A percentile compares a stretch with the other conserved stretches of the same genome.
phyloP scores from a whole-genome alignment of 2,113 vertebrate species.

The Chloropsis cyanopogon region DNA sequence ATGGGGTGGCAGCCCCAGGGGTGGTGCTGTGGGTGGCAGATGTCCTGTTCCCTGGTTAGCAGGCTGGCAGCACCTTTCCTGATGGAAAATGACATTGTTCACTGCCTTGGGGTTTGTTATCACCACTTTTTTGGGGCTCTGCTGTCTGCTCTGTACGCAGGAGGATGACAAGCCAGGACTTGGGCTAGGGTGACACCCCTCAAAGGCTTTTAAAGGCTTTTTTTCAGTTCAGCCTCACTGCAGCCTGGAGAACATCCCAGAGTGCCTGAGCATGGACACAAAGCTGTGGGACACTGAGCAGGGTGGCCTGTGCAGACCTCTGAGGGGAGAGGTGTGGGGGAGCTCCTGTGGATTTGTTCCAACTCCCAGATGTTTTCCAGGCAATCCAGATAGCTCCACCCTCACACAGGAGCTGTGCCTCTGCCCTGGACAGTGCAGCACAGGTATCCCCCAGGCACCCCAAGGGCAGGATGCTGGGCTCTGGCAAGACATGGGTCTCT shows the following conservation, averaged over 20 bases:
- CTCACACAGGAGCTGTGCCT: background rate
- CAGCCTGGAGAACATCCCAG: background rate
- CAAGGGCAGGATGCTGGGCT: background rate
- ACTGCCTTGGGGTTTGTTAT: background rate
- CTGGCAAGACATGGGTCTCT: background rate
- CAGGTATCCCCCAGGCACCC: background rate
- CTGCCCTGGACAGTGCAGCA: background rate
- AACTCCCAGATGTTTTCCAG: background rate
- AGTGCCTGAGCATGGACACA: rapidly evolving
- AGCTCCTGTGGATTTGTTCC: background rate
- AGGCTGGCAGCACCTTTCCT: background rate
- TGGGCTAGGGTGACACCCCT: background rate
- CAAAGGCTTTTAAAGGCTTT: background rate
- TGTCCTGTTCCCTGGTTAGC: background rate
- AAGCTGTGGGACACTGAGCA: background rate
- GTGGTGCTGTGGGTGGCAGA: background rate
- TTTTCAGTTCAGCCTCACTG: background rate
- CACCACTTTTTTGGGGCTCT: background rate
- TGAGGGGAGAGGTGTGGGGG: background rate
- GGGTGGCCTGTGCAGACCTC: background rate
- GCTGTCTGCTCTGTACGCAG: background rate
- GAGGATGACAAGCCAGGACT: background rate
- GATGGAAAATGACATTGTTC: rapidly evolving
- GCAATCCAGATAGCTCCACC: background rate
- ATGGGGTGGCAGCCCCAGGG: background rate